Evolutionary conservation across 2,888 invertebrate genomes (phyloP), one percentile per base, ranked within the genome.

Genomic region (Eudemis profundana): DNA sequence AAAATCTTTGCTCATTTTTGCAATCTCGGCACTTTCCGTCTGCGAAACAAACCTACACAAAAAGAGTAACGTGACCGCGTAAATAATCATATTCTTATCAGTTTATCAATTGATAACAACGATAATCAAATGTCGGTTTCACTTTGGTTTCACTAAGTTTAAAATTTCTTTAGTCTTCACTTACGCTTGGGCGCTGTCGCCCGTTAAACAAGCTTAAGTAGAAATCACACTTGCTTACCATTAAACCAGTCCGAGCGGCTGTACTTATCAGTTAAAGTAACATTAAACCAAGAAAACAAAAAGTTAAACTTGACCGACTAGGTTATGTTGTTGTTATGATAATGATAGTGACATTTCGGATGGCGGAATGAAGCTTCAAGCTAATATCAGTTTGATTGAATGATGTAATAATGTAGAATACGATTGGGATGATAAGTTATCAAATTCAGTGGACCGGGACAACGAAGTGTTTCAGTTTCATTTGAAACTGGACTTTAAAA

Each of bases 1-100:
- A 0, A 87, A 74, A 75, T 88, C 81, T 74, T 89, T 86, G 69
- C 86, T 82, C 89, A 90, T 90, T 23, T 79, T 84, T 60, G 75
- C 76, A 64, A 69, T 60, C 27, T 69, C 61, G 3, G 69, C 71
- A 71, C 71, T 66, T 33, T 68, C 66, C 50, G 67, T 69, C 69
- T 77, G 71, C 65, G 79, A 73, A 69, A 73, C 72, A 65, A 72
- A 66, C 68, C 70, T 72, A 49, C 79, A 72, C 59, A 84, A 74
- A 69, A 70, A 54, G 67, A 70, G 53, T 21, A 78, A 61, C 61
- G 53, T 23, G 5, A 59, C 15, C 27, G 12, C 40, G 49, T 5
- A 56, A 50, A 61, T 66, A 56, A 42, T 33, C 60, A 61, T 66
- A 23, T 36, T 36, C 17, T 50, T 57, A 47, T 49, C 60, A 38